Evolutionary conservation across 2,797 vertebrate genomes (phyloP), one percentile per base, ranked within the genome.

Genomic region (Hozukius guyotensis): DNA sequence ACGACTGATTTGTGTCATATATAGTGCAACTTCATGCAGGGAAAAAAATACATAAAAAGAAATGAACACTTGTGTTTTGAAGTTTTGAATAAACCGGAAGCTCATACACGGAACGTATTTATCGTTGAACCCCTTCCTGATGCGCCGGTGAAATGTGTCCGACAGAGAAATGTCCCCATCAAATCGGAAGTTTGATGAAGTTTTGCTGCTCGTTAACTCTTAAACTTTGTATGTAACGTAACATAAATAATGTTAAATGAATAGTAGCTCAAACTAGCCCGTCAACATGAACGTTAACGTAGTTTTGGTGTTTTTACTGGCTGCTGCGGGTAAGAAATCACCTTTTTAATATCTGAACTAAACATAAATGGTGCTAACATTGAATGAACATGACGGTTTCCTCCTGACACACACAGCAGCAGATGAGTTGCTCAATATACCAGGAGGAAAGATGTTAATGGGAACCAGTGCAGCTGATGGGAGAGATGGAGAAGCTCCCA

Each of bases 401-500:
- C 0, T 53, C 2, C 25, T 2, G 27, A 18, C 68, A 0, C 68
- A 4, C 14, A 7, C 68, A 86, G 76, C 67, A 14, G 83, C 80
- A 62, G 88, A 88, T 10, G 86, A 71, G 42, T 94, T 96, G 96
- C 92, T 97, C 66, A 83, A 84, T 31, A 92, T 99, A 65, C 94
- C 96, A 0, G 97, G 96, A 1, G 97, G 97, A 2, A 93, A 53
- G 24, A 94, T 98, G 87, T 86, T 86, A 59, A 97, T 98, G 96
- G 97, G 96, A 34, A 96, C 95, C 55, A 38, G 90, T 69, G 95
- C 95, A 25, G 80, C 62, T 5, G 96, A 96, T 74, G 92, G 94
- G 7, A 94, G 91, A 81, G 95, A 95, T 9, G 97, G 96, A 27
- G 97, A 97, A 82, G 92, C 94, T 0, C 96, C 96, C 0, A 13